Base-by-base conservation (phyloP, 2,888 invertebrate genomes). In the Drosophila tanythrix region DNA sequence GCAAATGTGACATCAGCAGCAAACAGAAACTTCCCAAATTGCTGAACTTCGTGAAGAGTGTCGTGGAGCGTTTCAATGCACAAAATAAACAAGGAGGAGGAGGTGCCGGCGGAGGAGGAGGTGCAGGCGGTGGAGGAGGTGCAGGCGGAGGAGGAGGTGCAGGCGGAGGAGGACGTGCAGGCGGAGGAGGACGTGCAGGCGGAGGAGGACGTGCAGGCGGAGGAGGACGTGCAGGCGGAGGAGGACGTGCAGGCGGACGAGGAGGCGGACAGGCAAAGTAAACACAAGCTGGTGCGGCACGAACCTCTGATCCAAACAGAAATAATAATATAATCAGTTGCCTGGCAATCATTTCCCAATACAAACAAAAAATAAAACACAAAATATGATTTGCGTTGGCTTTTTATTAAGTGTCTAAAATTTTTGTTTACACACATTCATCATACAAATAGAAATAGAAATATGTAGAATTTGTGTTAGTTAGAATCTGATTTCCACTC, bases 291-390 rank as follows among this genome's bases (percentile, higher is more conserved):
- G 15, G 15, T 33, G 21, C 60, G 31, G 48, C 27, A 29, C 40
- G 0, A n/a, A 5, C 15, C 7, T 6, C 33, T 3, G 8, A 31
- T 43, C 21, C 21, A 38, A 33, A 61, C 25, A 27, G 13, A 3
- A 55, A 52, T 13, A 56, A 15, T 13, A 21, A 40, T 15, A 27
- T 15, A 4, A 13, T 52, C 57, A 51, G 79, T 79, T 76, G 80
- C 79, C 66, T 67, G 58, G 66, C 53, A 60, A 61, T 60, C 71
- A 81, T 83, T 71, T 83, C 81, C 80, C 80, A 87, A 77, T 83
- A 86, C 66, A 83, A 71, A 70, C 68, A 81, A 55, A 60, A 50
- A 74, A 50, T 36, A 18, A 31, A 11, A 48, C 25, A 52, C n/a
- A 40, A 25, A 43, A 38, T 27, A 29, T 51, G 53, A 60, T 33